Evolutionary conservation across 2,797 vertebrate genomes (phyloP).

Genomic region (Anomalospiza imberbis): DNA sequence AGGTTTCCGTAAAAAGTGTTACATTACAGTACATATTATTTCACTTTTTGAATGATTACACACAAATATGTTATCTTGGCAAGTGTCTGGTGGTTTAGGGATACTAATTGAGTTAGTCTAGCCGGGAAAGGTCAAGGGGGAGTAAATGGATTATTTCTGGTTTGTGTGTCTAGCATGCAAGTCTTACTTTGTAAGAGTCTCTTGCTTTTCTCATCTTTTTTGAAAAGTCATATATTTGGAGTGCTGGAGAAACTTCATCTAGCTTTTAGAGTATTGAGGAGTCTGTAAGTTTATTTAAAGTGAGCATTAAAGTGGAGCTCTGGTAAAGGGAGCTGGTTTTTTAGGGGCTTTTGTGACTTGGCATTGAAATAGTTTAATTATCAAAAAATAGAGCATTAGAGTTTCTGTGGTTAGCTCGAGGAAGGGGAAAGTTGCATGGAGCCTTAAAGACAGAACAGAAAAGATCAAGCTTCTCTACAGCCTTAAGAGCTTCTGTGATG

Average conservation of each 20-base stretch:
- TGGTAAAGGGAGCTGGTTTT: not conserved
- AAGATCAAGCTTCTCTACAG: not conserved
- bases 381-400: not conserved
- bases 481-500: not conserved
- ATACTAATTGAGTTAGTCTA: conserved; percentile 40
- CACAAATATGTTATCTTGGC: conserved; percentile 47
- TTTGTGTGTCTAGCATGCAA: not conserved
- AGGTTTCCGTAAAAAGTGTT: conserved; percentile 35
- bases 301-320: not conserved
- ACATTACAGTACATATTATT: conserved; percentile 32
- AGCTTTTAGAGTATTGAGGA: not conserved
- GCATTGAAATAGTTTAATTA: not conserved
- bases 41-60: conserved; percentile 64
- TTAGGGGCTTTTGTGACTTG: not conserved
- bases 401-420: not conserved
- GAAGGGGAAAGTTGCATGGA: not conserved
- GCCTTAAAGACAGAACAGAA: not conserved
- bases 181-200: not conserved
- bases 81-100: conserved; percentile 21
- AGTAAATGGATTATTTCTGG: conserved; percentile 44
- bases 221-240: not conserved
- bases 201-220: not conserved
- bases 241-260: not conserved
- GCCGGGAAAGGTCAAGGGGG: not conserved
- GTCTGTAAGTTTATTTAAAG: not conserved